A percentile compares a stretch with the other conserved stretches of the same genome.
phyloP scores from a whole-genome alignment of 2,113 vertebrate species.

The Euleptes europaea region DNA sequence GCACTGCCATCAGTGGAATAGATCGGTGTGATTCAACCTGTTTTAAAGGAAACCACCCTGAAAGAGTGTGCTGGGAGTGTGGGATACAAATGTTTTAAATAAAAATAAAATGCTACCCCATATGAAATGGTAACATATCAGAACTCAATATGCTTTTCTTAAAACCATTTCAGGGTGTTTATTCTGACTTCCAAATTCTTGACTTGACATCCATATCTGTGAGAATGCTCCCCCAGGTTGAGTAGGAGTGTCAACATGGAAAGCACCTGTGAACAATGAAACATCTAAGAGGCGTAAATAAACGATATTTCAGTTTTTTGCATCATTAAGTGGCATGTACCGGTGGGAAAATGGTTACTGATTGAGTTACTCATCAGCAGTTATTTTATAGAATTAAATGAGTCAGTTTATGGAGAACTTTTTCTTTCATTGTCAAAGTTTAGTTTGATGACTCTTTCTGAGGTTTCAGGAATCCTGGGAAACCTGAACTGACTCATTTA shows the following conservation, averaged over 20 bases:
- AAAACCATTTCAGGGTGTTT: too few relatives aligned
- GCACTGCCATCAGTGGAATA: too few relatives aligned
- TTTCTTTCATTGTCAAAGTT: conserved; percentile 42
- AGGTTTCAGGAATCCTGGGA: neutral
- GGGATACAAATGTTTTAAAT: too few relatives aligned
- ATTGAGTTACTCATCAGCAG: neutral
- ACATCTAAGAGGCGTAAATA: neutral
- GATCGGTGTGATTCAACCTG: too few relatives aligned
- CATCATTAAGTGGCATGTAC: neutral
- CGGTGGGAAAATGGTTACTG: conserved; percentile 12
- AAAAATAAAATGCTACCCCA: too few relatives aligned
- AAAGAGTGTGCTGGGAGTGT: too few relatives aligned
- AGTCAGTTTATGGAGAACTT: conserved; percentile 35
- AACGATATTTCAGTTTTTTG: neutral
- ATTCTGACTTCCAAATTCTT: too few relatives aligned
- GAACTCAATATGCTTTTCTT: too few relatives aligned
- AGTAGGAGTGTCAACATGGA: neutral
- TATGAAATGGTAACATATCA: too few relatives aligned
- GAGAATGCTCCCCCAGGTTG: too few relatives aligned
- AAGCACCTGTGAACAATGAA: neutral
- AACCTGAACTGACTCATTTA: conserved; percentile 22
- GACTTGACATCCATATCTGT: too few relatives aligned
- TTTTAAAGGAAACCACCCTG: too few relatives aligned
- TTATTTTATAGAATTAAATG: conserved; percentile 22
- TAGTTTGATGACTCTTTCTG: conserved; percentile 21